These are phyloP conservation scores for Esox masquinongy DNA, from an alignment of 2,797 vertebrate species.

Conservation along the genomic window DNA sequence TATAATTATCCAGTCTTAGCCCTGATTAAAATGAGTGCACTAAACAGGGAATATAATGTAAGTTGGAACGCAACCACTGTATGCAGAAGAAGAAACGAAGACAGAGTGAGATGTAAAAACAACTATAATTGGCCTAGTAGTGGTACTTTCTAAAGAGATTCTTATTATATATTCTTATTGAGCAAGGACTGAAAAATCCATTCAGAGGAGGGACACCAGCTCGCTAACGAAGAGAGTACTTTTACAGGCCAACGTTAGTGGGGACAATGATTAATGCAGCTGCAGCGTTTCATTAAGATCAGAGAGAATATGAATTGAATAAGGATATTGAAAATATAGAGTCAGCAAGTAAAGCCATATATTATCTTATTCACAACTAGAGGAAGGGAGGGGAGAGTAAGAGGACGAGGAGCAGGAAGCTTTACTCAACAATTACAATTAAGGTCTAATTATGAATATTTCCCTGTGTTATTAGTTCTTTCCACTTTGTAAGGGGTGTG, in stretches of 20 bases:
- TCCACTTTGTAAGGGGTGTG: background rate
- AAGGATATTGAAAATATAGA: conserved; percentile 25
- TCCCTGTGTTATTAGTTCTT: conserved; percentile 16
- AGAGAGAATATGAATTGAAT: conserved; percentile 35
- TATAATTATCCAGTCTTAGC: background rate
- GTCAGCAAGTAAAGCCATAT: conserved; percentile 17
- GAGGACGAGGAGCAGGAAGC: background rate
- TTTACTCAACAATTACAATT: background rate
- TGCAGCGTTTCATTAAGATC: conserved; percentile 41
- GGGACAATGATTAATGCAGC: conserved; percentile 25
- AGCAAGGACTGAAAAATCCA: conserved; percentile 8
- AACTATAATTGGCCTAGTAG: conserved; percentile 8
- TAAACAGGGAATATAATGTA: background rate
- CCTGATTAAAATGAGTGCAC: background rate
- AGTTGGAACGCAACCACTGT: background rate
- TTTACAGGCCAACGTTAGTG: conserved; percentile 11
- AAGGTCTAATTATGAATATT: conserved; percentile 6
- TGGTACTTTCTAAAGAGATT: background rate
- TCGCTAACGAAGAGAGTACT: conserved; percentile 22
- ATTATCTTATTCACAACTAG: conserved; percentile 9
- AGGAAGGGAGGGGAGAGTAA: background rate
- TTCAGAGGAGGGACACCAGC: conserved; percentile 8
- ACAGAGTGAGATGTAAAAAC: background rate
- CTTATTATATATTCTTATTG: background rate
- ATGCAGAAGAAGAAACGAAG: background rate